Base-by-base conservation (phyloP, 2,113 vertebrate species). In the Acrocephalus kingi region DNA sequence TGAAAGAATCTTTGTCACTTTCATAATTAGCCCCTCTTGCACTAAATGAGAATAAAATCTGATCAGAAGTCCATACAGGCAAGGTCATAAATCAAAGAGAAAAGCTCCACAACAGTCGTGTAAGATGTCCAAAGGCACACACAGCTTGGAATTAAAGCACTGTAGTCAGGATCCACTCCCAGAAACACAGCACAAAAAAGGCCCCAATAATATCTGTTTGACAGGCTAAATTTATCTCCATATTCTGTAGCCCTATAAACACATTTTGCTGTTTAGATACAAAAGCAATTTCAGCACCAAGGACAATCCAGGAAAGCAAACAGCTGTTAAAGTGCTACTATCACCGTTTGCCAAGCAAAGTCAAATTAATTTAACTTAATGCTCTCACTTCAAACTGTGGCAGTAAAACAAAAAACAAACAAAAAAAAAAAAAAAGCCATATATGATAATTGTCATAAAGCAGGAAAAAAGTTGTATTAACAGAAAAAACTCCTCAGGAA, bases 141-240 rank as follows among this genome's bases (percentile, higher is more conserved):
- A 95, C 92, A 88, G 96, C 86, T 95, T 87, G 91, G 80, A 96
- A 95, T 48, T 93, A 78, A 96, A 96, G 78, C 72, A 77, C 23
- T 74, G n/a, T 27, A 93, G 80, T 88, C 88, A 90, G 95, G 74
- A 96, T 91, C 72, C 92, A 92, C 94, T 92, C 96, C 89, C 90
- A 98, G 95, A 98, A 98, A 98, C 97, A 91, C 48, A 94, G 64
- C 82, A 84, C 45, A 92, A 83, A 96, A 79, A 86, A 94, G 95
- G 51, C 81, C 95, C 92, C 78, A 98, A 95, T 77, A 96, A 91
- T 90, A 95, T 91, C 62, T 96, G 84, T 96, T 96, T 97, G 97
- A 98, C 96, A 97, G 91, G 92, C 89, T 97, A 97, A 97, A 98
- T 98, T 98, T 98, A 98, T 98, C 97, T 98, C 97, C 97, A 98